Percentiles rank a stretch among this genome's conserved stretches.
These are phyloP conservation scores for Atractosteus spatula DNA, from an alignment of 2,113 vertebrate species.

Conservation along the genomic window DNA sequence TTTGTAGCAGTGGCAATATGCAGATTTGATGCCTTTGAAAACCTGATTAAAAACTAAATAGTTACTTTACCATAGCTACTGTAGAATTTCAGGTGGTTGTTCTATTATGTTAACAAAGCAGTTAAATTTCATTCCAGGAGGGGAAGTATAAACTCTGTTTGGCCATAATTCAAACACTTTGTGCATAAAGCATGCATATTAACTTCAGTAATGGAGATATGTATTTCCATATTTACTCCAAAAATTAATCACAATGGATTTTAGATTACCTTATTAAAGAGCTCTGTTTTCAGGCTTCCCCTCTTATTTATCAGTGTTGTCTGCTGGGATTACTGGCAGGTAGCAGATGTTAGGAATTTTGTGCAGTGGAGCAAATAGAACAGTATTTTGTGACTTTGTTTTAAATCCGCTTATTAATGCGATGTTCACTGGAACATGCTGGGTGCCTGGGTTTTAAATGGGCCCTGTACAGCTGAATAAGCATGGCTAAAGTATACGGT, in stretches of 20 bases:
- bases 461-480: conserved; percentile 29
- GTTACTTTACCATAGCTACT: too few relatives aligned
- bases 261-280: neutral
- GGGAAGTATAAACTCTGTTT: too few relatives aligned
- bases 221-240: neutral
- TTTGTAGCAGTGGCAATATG: neutral
- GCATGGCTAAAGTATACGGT: conserved; percentile 3
- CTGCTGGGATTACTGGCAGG: neutral
- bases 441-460: conserved; percentile 14
- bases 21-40: neutral
- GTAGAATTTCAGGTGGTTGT: too few relatives aligned
- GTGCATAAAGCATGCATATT: too few relatives aligned
- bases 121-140: too few relatives aligned
- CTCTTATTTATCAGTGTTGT: neutral
- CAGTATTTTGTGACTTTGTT: conserved; percentile 6
- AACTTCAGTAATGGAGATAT: too few relatives aligned
- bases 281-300: conserved; percentile 15
- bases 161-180: too few relatives aligned
- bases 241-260: neutral
- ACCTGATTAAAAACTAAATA: neutral
- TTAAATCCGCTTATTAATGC: conserved; percentile 17
- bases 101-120: too few relatives aligned
- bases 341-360: neutral
- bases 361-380: neutral
- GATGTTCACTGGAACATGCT: neutral